Conservation (phyloP, 92 coral and sea anemone genomes). For the Plumapathes pennacea region DNA sequence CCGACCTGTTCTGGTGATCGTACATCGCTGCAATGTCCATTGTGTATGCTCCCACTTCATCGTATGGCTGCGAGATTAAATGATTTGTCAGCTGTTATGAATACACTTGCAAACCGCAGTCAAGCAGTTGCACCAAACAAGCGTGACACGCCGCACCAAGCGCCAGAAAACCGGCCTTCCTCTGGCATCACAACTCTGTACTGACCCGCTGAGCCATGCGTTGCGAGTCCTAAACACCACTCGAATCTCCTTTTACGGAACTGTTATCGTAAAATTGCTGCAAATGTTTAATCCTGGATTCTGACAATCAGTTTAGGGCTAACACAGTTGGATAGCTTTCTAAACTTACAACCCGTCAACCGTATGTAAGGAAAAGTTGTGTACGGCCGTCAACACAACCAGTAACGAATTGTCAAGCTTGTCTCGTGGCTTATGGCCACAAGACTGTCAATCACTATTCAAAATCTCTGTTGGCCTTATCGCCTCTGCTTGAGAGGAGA, state of each 20-base stretch:
- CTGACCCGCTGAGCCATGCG: constrained; percentile 99
- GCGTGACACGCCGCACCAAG: constrained; percentile 48
- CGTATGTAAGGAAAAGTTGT: constrained; percentile 92
- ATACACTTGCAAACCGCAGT: constrained; percentile 33
- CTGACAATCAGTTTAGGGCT: constrained; percentile 99
- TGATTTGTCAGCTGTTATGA: constrained; percentile 61
- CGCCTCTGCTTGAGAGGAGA: constrained; percentile 80
- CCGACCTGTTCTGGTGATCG: constrained; percentile 65
- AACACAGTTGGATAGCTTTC: constrained; percentile 99
- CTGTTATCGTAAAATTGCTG: constrained; percentile 97
- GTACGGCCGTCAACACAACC: constrained; percentile 99
- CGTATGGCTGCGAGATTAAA: constrained; percentile 87
- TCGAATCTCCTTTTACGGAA: constrained; percentile 68
- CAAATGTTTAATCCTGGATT: constrained; percentile 92
- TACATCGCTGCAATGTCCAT: constrained; percentile 99
- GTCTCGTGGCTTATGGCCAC: constrained; percentile 99
- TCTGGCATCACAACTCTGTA: constrained; percentile 57
- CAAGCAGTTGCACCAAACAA: constrained; percentile 34
- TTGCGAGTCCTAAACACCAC: constrained; percentile 49
- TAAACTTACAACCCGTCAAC: constrained; percentile 99
- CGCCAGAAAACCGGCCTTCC: no score
- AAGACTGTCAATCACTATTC: constrained; percentile 99
- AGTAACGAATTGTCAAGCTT: constrained; percentile 99
- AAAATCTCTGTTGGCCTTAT: constrained; percentile 97
- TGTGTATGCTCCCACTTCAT: constrained; percentile 90